These are phyloP conservation scores for Melangyna quadrimaculata DNA, from an alignment of 2,888 invertebrate genomes.

Conservation along the genomic window DNA sequence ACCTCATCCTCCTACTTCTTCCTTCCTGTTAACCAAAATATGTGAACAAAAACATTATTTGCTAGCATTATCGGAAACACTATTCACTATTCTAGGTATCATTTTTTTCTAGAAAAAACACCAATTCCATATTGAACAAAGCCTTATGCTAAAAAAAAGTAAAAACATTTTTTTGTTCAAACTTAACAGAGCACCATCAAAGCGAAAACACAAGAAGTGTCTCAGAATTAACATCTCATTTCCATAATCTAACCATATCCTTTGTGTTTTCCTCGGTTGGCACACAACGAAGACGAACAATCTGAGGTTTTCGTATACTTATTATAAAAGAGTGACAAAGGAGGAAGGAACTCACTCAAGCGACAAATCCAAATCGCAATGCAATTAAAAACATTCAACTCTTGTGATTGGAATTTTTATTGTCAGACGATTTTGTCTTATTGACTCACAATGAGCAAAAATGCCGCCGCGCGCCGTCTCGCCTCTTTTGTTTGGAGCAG, in stretches of 20 bases:
- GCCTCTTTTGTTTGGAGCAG: not conserved
- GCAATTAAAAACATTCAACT: constrained; percentile 66
- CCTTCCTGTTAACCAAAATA: no score
- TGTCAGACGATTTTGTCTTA: constrained; percentile 38
- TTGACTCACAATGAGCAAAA: constrained; percentile 40
- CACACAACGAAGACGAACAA: not conserved
- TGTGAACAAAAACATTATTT: no score
- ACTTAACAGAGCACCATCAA: not conserved
- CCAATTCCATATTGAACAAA: not conserved
- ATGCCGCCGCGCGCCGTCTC: not conserved
- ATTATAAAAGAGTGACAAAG: constrained; percentile 41
- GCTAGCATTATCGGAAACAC: no score
- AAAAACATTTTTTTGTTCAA: not conserved
- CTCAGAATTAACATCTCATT: constrained; percentile 53
- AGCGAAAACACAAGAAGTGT: constrained; percentile 4
- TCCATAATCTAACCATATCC: constrained; percentile 56
- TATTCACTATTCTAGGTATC: no score
- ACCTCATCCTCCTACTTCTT: no score
- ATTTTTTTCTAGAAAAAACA: no score
- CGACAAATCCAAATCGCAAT: constrained; percentile 61
- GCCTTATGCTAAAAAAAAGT: not conserved
- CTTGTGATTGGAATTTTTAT: constrained; percentile 65
- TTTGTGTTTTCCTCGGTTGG: constrained; percentile 47
- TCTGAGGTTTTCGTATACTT: not conserved
- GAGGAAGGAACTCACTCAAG: constrained; percentile 48